These are phyloP conservation scores for Plectrocnemia conspersa DNA, from an alignment of 1,140 invertebrate species.

Conservation along the genomic window DNA sequence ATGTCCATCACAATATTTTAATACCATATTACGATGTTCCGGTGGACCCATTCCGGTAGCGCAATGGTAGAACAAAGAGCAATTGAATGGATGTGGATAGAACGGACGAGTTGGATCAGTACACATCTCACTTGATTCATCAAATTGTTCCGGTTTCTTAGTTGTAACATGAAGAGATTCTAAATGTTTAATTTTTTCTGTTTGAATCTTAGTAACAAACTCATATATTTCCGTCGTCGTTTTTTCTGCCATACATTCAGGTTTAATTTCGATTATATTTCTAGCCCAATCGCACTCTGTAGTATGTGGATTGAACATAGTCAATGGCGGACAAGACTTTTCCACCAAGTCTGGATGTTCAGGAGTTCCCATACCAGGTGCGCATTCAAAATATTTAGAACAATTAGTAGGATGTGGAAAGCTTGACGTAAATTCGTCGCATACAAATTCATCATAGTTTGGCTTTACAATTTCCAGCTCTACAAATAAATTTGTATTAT, in stretches of 20 bases:
- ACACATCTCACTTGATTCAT: no score
- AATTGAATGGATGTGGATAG: constrained; percentile 52
- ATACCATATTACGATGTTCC: constrained; percentile 43
- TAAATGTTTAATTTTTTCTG: no score
- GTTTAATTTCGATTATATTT: constrained; percentile 45
- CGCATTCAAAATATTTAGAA: constrained; percentile 45
- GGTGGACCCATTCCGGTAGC: constrained; percentile 39
- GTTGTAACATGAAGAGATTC: no score
- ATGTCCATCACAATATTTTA: constrained; percentile 54
- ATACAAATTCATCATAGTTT: no score
- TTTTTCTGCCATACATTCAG: constrained; percentile 42
- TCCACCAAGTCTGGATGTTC: constrained; percentile 36
- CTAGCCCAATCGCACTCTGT: constrained; percentile 51
- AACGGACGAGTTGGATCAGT: constrained; percentile 44
- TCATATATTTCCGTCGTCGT: neutral
- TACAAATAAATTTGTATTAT: neutral
- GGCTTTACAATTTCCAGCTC: neutral
- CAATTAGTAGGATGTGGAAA: constrained; percentile 43
- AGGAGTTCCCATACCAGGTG: constrained; percentile 27
- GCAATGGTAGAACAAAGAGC: constrained; percentile 59
- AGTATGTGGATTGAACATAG: constrained; percentile 45
- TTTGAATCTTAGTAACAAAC: no score
- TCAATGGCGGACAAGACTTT: constrained; percentile 40
- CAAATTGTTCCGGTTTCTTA: no score
- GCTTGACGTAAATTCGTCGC: no score